Percentiles rank a stretch among this genome's conserved stretches.
phyloP scores from a whole-genome alignment of 2,113 vertebrate species.

The Dendrocopos noguchii region DNA sequence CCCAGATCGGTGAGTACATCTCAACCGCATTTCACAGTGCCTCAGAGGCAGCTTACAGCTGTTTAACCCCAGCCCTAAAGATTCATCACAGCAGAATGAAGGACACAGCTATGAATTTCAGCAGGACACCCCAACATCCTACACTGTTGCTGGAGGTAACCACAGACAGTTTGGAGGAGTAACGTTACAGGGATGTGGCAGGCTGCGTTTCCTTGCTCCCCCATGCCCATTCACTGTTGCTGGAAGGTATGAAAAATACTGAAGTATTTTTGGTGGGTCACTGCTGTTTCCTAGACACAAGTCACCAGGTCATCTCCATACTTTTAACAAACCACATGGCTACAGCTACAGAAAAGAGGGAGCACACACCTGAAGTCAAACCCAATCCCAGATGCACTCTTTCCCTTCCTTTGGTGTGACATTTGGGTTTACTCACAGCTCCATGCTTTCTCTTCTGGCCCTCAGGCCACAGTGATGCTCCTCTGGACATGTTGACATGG shows the following conservation, averaged over 20 bases:
- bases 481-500: background rate
- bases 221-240: background rate
- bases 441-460: background rate
- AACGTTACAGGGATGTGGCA: background rate
- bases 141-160: background rate
- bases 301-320: background rate
- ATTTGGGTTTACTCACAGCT: background rate
- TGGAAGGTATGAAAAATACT: background rate
- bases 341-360: background rate
- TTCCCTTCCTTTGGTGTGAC: background rate
- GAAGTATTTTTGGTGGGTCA: background rate
- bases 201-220: background rate
- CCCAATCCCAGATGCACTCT: background rate
- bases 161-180: background rate
- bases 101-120: background rate
- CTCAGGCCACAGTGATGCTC: background rate
- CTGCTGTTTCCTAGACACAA: background rate
- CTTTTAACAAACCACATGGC: background rate
- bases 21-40: background rate
- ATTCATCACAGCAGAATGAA: background rate
- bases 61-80: background rate
- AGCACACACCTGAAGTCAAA: background rate
- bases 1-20: accelerated
- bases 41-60: background rate
- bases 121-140: background rate